Conservation (phyloP, 2,113 vertebrate genomes). For the Hiodon alosoides region DNA sequence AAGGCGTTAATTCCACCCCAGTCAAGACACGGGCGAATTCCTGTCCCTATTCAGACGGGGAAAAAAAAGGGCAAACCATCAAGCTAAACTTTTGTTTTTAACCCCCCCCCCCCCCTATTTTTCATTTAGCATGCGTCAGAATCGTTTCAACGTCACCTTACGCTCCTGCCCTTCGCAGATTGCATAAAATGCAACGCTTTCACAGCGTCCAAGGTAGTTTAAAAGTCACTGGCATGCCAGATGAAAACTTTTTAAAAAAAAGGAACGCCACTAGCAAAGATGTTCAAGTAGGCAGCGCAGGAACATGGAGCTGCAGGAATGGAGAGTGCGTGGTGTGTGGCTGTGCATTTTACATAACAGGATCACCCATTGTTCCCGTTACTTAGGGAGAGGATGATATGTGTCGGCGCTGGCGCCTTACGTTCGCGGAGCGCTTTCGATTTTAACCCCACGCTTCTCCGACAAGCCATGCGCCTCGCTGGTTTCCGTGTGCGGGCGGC, state of each 20-base stretch:
- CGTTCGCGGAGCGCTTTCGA: neutral
- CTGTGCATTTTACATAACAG: slow-evolving; percentile 10
- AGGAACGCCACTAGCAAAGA: slow-evolving; percentile 16
- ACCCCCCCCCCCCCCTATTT: slow-evolving; percentile 19
- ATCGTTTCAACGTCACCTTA: slow-evolving; percentile 26
- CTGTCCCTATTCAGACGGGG: slow-evolving; percentile 1
- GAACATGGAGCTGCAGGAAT: neutral
- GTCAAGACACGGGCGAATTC: neutral
- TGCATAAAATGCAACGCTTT: too few relatives aligned
- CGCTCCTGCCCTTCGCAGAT: neutral
- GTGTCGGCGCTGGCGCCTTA: neutral
- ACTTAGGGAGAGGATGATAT: neutral
- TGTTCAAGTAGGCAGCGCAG: slow-evolving; percentile 12
- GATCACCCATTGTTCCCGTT: slow-evolving; percentile 15
- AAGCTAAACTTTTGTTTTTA: neutral
- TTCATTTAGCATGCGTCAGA: slow-evolving; percentile 40
- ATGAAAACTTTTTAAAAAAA: slow-evolving; percentile 28
- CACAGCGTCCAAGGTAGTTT: slow-evolving; percentile 46
- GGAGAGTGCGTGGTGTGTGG: slow-evolving; percentile 11
- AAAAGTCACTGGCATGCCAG: slow-evolving; percentile 43
- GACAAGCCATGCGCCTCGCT: neutral
- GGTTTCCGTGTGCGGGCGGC: neutral
- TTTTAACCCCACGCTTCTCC: slow-evolving; percentile 11
- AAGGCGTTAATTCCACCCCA: neutral
- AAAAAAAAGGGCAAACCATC: neutral